Evolutionary conservation across 2,797 vertebrate genomes (phyloP), one percentile per base, ranked within the genome.

Genomic region (Propithecus perrieri): DNA sequence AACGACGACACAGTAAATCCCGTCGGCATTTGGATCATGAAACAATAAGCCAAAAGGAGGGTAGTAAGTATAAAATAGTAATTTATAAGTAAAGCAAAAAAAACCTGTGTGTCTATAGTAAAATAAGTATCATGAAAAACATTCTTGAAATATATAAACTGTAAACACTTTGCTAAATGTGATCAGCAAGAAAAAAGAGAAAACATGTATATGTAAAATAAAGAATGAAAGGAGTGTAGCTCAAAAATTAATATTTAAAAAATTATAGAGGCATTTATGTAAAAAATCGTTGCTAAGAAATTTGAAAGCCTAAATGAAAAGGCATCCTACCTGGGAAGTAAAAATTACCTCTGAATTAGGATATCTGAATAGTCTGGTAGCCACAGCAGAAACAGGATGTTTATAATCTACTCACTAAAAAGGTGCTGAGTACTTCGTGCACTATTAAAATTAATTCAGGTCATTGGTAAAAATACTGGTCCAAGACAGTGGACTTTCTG

Each of bases 161-260:
- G 7, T 7, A 26, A 57, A 57, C 24, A 69, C 28, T 48, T 91
- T 41, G 71, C 35, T 17, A 22, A 57, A 50, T 11, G 26, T 76
- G 74, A 67, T 13, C 43, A 75, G 33, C 4, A 57, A 57, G 79
- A 43, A 35, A 88, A 55, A 9, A 30, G 69, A n/a, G 41, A 88
- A 48, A 33, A 20, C 2, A 26, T 2, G n/a, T 24, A 43, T 10
- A 55, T 7, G 1, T 2, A 11, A 14, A 4, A 57, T 4, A 20
- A 41, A 74, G n/a, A 59, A 72, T 20, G 30, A 74, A 88, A 80
- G 3, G 41, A 17, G 1, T 43, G 2, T 5, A 63, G 46, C 35
- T 78, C 15, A 55, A 46, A 65, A 9, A n/a, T 15, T 38, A 65
- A 1, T 35, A 30, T 83, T 18, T 35, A 33, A 43, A 61, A 41